Percentiles rank a stretch among this genome's conserved stretches.
Conservation (phyloP, 2,888 invertebrate species). For the Nudaria mundana region DNA sequence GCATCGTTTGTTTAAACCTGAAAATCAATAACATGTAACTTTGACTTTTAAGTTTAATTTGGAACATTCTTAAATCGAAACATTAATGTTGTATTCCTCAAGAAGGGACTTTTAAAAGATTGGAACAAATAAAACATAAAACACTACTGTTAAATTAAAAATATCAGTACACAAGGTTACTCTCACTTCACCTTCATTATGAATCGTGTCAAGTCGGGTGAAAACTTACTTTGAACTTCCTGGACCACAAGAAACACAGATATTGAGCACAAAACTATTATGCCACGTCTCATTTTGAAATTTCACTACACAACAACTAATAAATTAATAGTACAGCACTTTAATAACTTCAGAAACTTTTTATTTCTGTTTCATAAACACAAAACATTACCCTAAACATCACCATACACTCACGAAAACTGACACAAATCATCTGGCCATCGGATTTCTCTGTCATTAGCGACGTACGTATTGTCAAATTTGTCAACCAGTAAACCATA, state of each 20-base stretch:
- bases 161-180: constrained; percentile 26
- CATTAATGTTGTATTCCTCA: no score
- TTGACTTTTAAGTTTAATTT: no score
- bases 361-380: constrained; percentile 40
- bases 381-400: no score
- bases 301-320: constrained; percentile 8
- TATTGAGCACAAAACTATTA: constrained; percentile 38
- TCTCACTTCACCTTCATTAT: constrained; percentile 74
- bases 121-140: no score
- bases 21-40: constrained; percentile 32
- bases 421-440: no score
- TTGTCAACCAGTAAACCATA: no score
- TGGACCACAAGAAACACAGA: constrained; percentile 41
- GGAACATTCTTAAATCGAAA: no score
- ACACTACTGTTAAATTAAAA: no score
- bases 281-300: constrained; percentile 48
- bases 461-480: no score
- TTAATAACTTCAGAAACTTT: constrained; percentile 41
- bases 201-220: constrained; percentile 48
- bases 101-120: no score
- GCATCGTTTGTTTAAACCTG: constrained; percentile 88
- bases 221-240: constrained; percentile 64
- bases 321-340: constrained; percentile 20
- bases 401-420: no score
- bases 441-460: no score